Percentiles rank a stretch among this genome's conserved stretches.
These are phyloP conservation scores for Rhineura floridana DNA, from an alignment of 2,113 vertebrate genomes.

Conservation along the genomic window DNA sequence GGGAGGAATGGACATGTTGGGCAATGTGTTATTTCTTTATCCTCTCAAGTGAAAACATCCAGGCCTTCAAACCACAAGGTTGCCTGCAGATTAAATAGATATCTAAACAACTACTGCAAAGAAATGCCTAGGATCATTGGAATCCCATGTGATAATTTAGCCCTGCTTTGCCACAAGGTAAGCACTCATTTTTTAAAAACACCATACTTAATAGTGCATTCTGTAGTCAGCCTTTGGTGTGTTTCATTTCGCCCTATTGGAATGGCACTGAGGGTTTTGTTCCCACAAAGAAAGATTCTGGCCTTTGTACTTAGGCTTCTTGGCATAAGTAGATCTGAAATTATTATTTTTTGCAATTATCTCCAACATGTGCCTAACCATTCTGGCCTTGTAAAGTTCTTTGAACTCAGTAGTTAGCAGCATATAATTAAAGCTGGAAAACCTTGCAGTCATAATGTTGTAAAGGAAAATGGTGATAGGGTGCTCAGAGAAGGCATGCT, in stretches of 20 bases:
- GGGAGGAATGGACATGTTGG: no score
- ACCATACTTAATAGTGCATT: neutral
- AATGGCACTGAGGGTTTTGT: neutral
- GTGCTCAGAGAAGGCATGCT: neutral
- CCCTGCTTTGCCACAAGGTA: neutral
- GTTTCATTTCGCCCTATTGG: neutral
- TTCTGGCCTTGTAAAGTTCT: conserved; percentile 12
- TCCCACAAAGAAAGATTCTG: neutral
- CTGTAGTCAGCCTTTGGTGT: neutral
- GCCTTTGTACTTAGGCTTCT: neutral
- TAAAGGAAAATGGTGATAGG: neutral
- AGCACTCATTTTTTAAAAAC: neutral
- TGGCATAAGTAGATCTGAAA: neutral
- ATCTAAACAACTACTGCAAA: neutral
- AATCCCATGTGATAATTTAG: neutral
- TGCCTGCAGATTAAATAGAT: neutral
- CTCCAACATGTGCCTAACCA: neutral
- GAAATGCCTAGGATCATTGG: neutral
- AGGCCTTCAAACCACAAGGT: neutral
- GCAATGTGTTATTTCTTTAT: neutral
- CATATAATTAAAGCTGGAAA: neutral
- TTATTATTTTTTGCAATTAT: conserved; percentile 10
- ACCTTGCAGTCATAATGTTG: neutral
- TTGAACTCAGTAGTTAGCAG: neutral
- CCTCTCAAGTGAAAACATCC: neutral